Percentiles rank a stretch among this genome's conserved stretches.
phyloP scores from a whole-genome alignment of 2,888 invertebrate species.

The Pandemis corylana region DNA sequence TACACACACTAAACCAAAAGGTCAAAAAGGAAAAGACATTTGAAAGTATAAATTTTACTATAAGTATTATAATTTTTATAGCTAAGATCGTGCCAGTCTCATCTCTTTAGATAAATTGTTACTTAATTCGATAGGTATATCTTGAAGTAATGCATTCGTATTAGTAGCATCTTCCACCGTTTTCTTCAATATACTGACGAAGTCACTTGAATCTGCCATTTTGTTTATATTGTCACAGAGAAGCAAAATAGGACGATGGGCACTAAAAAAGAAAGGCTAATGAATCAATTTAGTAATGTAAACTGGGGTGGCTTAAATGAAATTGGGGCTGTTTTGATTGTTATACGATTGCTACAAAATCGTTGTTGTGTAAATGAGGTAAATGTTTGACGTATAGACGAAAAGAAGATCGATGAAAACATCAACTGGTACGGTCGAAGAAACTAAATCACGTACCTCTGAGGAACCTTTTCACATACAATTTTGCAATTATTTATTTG shows the following conservation, averaged over 20 bases:
- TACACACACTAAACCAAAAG: too few relatives aligned
- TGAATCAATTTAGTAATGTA: not conserved
- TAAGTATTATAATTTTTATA: not conserved
- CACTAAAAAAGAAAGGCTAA: conserved; percentile 3
- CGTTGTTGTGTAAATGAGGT: too few relatives aligned
- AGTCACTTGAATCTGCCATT: conserved; percentile 29
- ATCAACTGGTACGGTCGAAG: too few relatives aligned
- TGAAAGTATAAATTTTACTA: too few relatives aligned
- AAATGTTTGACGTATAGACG: too few relatives aligned
- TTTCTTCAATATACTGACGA: conserved; percentile 23
- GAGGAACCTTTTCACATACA: too few relatives aligned
- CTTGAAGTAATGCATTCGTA: not conserved
- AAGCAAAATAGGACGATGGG: conserved; percentile 7
- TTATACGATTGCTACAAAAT: too few relatives aligned
- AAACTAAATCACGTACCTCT: too few relatives aligned
- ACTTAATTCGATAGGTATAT: conserved; percentile 18
- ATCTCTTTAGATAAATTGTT: conserved; percentile 29
- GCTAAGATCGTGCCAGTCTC: conserved; percentile 17
- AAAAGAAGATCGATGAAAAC: too few relatives aligned
- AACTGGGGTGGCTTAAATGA: not conserved
- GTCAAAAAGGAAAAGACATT: too few relatives aligned
- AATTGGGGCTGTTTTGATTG: too few relatives aligned
- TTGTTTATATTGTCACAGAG: conserved; percentile 26
- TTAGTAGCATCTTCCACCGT: conserved; percentile 12
- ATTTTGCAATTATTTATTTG: too few relatives aligned